These are phyloP conservation scores for Paedocypris micromegethes DNA, from an alignment of 2,797 vertebrate species.

Conservation along the genomic window DNA sequence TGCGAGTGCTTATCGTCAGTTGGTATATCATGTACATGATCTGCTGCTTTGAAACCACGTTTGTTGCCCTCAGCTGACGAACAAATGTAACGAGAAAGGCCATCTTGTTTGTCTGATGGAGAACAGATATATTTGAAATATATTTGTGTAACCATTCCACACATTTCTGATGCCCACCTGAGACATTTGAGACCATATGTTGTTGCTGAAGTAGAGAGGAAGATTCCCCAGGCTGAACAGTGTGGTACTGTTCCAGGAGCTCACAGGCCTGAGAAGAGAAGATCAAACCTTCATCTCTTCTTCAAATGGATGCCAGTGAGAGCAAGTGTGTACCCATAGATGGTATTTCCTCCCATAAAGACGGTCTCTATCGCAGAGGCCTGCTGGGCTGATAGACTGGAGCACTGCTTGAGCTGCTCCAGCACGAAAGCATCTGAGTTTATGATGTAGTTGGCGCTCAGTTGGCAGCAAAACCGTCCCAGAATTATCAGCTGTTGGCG, in stretches of 20 bases:
- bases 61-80: background rate
- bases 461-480: conserved; percentile 67
- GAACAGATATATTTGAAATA: background rate
- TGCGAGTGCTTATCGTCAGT: conserved; percentile 20
- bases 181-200: conserved; percentile 56
- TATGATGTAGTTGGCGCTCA: conserved; percentile 56
- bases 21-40: conserved; percentile 25
- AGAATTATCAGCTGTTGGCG: conserved; percentile 54
- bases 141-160: too few species aligned
- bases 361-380: conserved; percentile 44
- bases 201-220: conserved; percentile 56
- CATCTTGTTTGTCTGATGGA: conserved; percentile 50
- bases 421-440: conserved; percentile 61
- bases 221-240: conserved; percentile 54
- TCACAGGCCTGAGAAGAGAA: conserved; percentile 47
- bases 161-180: conserved; percentile 45
- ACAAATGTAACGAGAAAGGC: conserved; percentile 53
- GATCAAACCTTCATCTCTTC: background rate
- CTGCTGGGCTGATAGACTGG: conserved; percentile 41
- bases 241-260: conserved; percentile 55
- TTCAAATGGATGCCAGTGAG: background rate
- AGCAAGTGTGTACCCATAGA: conserved; percentile 54
- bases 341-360: conserved; percentile 52
- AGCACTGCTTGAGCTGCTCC: conserved; percentile 62
- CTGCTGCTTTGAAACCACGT: background rate